Conservation (phyloP, 2,113 vertebrate genomes). For the Nesogale talazaci region DNA sequence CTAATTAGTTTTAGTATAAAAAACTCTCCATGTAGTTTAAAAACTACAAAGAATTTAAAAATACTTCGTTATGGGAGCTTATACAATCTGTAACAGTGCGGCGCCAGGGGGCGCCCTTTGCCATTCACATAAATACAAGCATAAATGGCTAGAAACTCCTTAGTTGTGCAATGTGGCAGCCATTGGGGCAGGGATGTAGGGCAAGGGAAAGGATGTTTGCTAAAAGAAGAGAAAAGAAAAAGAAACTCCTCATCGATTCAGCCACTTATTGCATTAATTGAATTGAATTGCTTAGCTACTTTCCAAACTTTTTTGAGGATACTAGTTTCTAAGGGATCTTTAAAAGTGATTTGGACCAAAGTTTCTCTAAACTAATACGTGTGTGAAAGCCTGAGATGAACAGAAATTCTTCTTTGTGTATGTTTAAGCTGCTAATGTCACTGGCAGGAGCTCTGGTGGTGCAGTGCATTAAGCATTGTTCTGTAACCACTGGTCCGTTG, state of each 20-base stretch:
- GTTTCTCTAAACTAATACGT: neutral
- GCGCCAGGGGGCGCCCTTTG: fast-evolving
- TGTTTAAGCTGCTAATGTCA: too few species aligned
- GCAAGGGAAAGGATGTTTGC: neutral
- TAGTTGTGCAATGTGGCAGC: neutral
- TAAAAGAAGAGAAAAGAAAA: neutral
- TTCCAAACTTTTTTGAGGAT: neutral
- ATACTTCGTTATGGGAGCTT: fast-evolving
- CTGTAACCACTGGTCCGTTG: too few species aligned
- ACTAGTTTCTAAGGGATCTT: neutral
- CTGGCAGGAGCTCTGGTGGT: too few species aligned
- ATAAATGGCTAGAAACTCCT: fast-evolving
- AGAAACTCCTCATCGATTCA: neutral
- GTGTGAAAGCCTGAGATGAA: neutral
- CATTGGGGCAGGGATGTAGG: neutral
- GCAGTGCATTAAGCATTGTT: too few species aligned
- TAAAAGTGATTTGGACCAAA: neutral
- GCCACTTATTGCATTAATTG: neutral
- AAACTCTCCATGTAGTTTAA: too few species aligned
- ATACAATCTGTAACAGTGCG: fast-evolving
- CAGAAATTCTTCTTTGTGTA: too few species aligned
- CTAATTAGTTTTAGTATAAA: too few species aligned
- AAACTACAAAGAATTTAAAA: neutral
- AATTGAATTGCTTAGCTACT: neutral
- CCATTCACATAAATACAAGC: too few species aligned